These are phyloP conservation scores for Amphilophus citrinellus DNA, from an alignment of 2,113 vertebrate species.

Conservation along the genomic window DNA sequence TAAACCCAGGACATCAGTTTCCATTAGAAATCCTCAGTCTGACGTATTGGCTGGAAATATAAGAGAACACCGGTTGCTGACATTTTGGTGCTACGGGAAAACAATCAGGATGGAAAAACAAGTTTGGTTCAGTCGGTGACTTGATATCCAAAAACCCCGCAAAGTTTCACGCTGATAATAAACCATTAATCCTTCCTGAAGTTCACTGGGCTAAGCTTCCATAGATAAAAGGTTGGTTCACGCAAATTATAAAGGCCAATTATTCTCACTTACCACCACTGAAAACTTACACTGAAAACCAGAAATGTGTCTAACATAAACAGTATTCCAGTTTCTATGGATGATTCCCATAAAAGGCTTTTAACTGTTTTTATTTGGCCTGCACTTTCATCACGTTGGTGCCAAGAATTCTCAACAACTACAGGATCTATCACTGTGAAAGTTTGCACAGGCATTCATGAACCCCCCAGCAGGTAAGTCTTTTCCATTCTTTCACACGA, in stretches of 20 bases:
- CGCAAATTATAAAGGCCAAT: neutral
- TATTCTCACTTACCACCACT: neutral
- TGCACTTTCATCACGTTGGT: neutral
- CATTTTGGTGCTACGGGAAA: neutral
- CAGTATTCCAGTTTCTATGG: neutral
- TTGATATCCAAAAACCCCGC: constrained; percentile 1
- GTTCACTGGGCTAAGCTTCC: neutral
- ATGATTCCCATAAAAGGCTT: neutral
- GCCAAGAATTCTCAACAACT: neutral
- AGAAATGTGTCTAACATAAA: neutral
- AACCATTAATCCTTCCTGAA: neutral
- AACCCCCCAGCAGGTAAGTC: neutral
- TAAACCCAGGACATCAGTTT: neutral
- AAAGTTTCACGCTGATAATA: constrained; percentile 24
- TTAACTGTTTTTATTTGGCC: neutral
- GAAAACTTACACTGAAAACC: neutral
- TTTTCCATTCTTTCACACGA: neutral
- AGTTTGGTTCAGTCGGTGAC: neutral
- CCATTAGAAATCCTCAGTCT: neutral
- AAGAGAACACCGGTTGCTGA: neutral
- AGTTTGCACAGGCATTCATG: neutral
- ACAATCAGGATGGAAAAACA: constrained; percentile 14
- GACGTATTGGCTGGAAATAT: neutral
- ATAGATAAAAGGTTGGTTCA: neutral
- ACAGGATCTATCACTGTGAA: neutral